Evolutionary conservation across 2,888 invertebrate species (phyloP).

Genomic region (Diarsia dahlii): DNA sequence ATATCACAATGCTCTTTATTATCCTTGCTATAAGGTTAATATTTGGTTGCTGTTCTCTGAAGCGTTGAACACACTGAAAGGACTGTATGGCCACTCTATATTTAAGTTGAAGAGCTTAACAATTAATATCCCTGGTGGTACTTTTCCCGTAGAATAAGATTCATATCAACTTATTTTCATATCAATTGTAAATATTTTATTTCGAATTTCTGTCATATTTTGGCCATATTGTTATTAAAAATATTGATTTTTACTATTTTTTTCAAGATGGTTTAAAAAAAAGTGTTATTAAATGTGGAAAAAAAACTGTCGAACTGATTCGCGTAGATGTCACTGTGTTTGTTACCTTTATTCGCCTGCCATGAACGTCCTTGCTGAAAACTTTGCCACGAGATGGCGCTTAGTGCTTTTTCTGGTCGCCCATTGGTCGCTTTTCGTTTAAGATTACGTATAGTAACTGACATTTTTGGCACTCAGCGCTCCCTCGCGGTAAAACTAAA

Average conservation of each 20-base stretch:
- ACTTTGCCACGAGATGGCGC: neutral
- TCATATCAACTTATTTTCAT: constrained; percentile 55
- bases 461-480: neutral
- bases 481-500: neutral
- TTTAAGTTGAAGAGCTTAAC: neutral
- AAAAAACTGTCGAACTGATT: neutral
- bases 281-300: neutral
- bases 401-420: neutral
- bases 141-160: constrained; percentile 25
- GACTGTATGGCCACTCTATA: neutral
- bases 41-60: neutral
- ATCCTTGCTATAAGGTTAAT: neutral
- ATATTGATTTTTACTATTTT: neutral
- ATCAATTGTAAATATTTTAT: constrained; percentile 46
- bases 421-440: neutral
- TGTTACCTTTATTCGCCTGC: neutral
- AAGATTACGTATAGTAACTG: neutral
- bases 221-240: constrained; percentile 3
- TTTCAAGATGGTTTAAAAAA: neutral
- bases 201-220: neutral
- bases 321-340: neutral
- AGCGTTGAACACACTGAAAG: neutral
- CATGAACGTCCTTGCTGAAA: neutral
- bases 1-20: neutral
- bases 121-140: neutral